Percentiles rank a stretch among this genome's conserved stretches.
phyloP scores from a whole-genome alignment of 2,888 invertebrate genomes.

The Drosophila anceps region DNA sequence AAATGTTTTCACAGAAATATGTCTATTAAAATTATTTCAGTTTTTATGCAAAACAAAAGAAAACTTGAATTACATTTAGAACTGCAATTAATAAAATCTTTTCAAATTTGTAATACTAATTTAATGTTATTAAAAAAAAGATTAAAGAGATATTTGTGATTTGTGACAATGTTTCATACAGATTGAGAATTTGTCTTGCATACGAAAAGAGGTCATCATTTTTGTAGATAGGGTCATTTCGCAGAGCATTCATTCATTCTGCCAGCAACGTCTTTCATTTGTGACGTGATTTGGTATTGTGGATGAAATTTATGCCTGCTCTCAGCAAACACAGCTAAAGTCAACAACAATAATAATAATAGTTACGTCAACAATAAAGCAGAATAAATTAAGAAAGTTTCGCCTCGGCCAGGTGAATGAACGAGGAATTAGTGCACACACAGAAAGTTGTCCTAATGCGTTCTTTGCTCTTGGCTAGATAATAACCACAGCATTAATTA shows the following conservation, averaged over 20 bases:
- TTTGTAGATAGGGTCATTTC: not conserved
- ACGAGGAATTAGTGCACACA: conserved; percentile 16
- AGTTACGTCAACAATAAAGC: conserved; percentile 13
- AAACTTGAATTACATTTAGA: not conserved
- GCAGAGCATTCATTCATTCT: not conserved
- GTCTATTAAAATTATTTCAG: conserved; percentile 5
- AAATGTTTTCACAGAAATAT: not conserved
- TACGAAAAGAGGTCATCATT: not conserved
- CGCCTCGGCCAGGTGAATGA: conserved; percentile 48
- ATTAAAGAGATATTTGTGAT: not conserved
- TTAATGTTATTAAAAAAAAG: not conserved
- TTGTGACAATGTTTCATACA: not conserved
- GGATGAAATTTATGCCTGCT: conserved; percentile 48
- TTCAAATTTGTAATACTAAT: not conserved
- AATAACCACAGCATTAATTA: conserved; percentile 72
- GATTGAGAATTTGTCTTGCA: not conserved
- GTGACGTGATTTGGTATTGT: conserved; percentile 58
- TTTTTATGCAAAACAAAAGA: not conserved
- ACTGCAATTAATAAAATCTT: not conserved
- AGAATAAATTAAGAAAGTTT: conserved; percentile 72
- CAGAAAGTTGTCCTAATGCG: conserved; percentile 24
- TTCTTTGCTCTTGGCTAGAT: conserved; percentile 44
- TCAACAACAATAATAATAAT: conserved; percentile 9
- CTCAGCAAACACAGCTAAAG: conserved; percentile 15
- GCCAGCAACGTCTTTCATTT: conserved; percentile 42